These are phyloP conservation scores for Tortricodes alternella DNA, from an alignment of 2,888 invertebrate genomes.

Conservation along the genomic window DNA sequence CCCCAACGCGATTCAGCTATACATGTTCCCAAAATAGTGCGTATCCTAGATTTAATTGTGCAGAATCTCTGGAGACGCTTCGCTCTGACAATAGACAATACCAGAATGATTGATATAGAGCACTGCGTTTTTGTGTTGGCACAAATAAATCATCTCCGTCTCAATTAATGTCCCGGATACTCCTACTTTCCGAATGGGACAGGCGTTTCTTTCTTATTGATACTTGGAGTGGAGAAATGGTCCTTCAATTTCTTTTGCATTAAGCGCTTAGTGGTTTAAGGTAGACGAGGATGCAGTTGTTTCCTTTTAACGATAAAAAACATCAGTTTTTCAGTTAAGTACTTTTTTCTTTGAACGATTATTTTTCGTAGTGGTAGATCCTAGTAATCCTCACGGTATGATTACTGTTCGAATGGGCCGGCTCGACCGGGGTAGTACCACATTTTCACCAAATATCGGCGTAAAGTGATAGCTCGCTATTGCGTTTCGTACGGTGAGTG, in stretches of 20 bases:
- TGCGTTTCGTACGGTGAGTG: too few relatives aligned
- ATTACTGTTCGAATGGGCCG: too few relatives aligned
- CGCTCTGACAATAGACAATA: conserved; percentile 39
- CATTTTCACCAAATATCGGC: too few relatives aligned
- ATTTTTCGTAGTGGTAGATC: too few relatives aligned
- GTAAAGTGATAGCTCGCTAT: too few relatives aligned
- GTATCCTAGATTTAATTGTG: conserved; percentile 26
- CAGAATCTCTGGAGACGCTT: neutral
- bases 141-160: conserved; percentile 54
- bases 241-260: conserved; percentile 20
- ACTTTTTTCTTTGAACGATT: too few relatives aligned
- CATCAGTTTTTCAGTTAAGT: too few relatives aligned
- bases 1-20: too few relatives aligned
- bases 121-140: conserved; percentile 45
- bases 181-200: conserved; percentile 39
- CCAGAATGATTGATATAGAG: conserved; percentile 48
- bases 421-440: too few relatives aligned
- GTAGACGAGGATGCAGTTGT: neutral
- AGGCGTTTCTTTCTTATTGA: conserved; percentile 49
- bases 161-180: conserved; percentile 52
- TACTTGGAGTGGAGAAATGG: conserved; percentile 37
- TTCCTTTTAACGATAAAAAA: too few relatives aligned
- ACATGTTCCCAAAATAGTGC: too few relatives aligned
- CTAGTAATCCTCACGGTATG: too few relatives aligned
- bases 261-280: neutral